Conservation (phyloP, 2,797 vertebrate species). For the Hylomyscus alleni region DNA sequence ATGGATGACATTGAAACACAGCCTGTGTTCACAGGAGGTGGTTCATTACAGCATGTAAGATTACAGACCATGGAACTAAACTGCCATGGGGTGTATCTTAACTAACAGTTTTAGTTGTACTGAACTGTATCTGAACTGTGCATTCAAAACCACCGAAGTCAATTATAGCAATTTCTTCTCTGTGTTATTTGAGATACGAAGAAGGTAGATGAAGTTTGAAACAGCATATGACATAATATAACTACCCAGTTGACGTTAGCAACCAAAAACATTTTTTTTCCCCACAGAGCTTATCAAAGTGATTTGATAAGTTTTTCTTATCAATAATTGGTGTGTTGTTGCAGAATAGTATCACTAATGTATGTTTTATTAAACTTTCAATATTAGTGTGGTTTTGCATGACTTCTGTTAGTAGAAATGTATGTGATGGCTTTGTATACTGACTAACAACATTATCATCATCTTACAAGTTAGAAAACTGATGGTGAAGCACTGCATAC, state of each 20-base stretch:
- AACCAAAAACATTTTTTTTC: neutral
- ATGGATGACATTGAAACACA: neutral
- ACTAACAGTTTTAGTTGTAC: neutral
- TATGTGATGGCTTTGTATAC: neutral
- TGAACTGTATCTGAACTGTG: neutral
- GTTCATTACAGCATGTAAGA: neutral
- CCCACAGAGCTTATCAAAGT: neutral
- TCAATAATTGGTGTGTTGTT: neutral
- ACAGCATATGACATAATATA: slow-evolving; percentile 35
- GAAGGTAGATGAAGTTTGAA: neutral
- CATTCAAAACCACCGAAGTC: neutral
- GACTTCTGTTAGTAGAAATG: neutral
- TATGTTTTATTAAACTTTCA: neutral
- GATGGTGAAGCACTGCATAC: neutral
- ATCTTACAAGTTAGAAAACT: neutral
- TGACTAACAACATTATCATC: neutral
- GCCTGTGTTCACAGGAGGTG: neutral
- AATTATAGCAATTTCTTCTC: slow-evolving; percentile 4
- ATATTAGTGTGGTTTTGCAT: neutral
- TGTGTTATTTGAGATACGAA: neutral
- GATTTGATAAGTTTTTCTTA: neutral
- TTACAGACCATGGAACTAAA: neutral
- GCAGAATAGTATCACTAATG: neutral
- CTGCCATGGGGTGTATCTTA: neutral
- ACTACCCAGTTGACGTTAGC: neutral